Percentiles rank a stretch among this genome's conserved stretches.
Evolutionary conservation across 2,797 vertebrate species (phyloP).

Genomic region (Taenioides sp.): DNA sequence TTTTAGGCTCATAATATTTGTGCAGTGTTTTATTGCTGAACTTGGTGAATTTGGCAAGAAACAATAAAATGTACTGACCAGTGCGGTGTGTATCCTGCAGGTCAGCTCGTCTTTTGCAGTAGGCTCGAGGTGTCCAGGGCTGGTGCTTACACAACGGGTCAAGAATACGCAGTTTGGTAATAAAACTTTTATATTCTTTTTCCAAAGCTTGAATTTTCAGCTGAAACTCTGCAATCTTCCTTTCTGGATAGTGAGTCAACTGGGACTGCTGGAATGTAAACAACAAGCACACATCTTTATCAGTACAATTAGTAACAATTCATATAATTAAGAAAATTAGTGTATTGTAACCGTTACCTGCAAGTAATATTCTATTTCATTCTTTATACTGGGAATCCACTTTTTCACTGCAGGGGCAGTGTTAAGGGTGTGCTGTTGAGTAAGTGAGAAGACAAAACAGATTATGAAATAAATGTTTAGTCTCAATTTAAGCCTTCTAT

Average conservation of each 20-base stretch:
- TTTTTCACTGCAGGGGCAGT: conserved; percentile 76
- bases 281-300: neutral
- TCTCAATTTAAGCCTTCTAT: neutral
- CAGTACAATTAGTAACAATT: neutral
- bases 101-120: conserved; percentile 71
- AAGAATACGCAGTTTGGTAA: conserved; percentile 73
- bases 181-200: conserved; percentile 77
- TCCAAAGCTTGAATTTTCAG: conserved; percentile 73
- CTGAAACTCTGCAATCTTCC: conserved; percentile 82
- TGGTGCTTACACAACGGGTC: conserved; percentile 79
- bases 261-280: conserved; percentile 77
- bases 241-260: conserved; percentile 81
- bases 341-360: conserved; percentile 65
- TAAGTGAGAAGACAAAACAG: conserved; percentile 55
- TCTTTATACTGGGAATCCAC: conserved; percentile 84
- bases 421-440: conserved; percentile 72
- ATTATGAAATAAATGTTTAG: neutral
- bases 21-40: neutral
- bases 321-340: neutral
- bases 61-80: conserved; percentile 42
- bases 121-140: conserved; percentile 79
- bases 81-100: neutral
- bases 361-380: conserved; percentile 81
- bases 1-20: neutral
- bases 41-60: neutral